These are phyloP conservation scores for Drosophila teissieri DNA, from an alignment of 1,140 invertebrate species.

Conservation along the genomic window DNA sequence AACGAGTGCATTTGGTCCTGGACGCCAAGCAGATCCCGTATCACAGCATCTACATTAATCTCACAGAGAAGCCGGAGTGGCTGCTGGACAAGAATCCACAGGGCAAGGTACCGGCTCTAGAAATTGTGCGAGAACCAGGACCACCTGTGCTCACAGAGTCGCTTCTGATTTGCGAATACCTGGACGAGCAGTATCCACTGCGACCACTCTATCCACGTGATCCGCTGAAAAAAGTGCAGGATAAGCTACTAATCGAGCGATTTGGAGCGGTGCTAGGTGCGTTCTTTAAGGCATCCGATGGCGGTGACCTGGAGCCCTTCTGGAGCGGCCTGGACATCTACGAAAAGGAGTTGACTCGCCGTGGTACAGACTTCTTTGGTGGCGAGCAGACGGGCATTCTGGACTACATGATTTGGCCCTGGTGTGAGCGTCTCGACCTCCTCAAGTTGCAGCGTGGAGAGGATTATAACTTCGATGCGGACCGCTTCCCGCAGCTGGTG, in stretches of 20 bases:
- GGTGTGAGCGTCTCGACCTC: constrained; percentile 89
- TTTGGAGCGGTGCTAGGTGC: constrained; percentile 84
- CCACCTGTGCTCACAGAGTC: constrained; percentile 90
- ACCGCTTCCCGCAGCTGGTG: constrained; percentile 81
- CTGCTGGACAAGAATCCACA: constrained; percentile 87
- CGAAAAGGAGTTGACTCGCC: constrained; percentile 88
- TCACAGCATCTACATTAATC: constrained; percentile 93
- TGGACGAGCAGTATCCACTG: constrained; percentile 92
- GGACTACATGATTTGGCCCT: constrained; percentile 97
- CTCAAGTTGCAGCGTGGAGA: constrained; percentile 72
- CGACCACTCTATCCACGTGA: constrained; percentile 89
- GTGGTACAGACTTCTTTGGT: constrained; percentile 88
- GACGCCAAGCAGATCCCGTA: constrained; percentile 94
- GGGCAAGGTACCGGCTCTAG: constrained; percentile 93
- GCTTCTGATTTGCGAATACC: constrained; percentile 92
- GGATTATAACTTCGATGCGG: constrained; percentile 77
- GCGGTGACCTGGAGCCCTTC: constrained; percentile 67
- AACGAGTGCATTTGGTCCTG: constrained; percentile 92
- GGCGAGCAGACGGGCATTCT: constrained; percentile 90
- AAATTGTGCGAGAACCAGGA: constrained; percentile 88
- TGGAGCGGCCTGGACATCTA: constrained; percentile 87
- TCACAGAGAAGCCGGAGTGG: constrained; percentile 95
- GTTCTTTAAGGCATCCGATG: constrained; percentile 73
- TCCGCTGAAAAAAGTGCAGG: constrained; percentile 91
- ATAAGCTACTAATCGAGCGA: constrained; percentile 91